Evolutionary conservation across 2,888 invertebrate species (phyloP).

Genomic region (Iselma pallidipennis): DNA sequence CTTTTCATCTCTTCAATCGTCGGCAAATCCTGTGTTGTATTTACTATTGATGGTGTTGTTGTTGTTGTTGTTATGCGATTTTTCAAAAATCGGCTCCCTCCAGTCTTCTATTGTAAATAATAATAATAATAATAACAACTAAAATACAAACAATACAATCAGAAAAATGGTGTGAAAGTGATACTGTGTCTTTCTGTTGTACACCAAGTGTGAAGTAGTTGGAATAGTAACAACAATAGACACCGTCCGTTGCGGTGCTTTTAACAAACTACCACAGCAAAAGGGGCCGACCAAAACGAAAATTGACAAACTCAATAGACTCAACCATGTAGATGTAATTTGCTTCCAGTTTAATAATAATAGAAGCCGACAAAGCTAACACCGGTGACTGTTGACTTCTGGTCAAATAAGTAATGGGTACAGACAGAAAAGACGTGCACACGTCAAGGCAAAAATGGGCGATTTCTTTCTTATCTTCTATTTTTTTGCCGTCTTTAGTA

Average conservation of each 20-base stretch:
- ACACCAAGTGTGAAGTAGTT: conserved; percentile 52
- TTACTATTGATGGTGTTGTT: background rate
- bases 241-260: conserved; percentile 55
- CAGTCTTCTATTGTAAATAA: conserved; percentile 45
- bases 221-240: conserved; percentile 50
- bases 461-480: no score
- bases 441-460: no score
- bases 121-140: background rate
- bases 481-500: no score
- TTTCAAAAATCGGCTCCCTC: background rate
- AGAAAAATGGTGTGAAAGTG: conserved; percentile 53
- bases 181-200: conserved; percentile 50
- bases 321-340: conserved; percentile 52
- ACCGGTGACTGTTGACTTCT: background rate
- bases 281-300: conserved; percentile 41
- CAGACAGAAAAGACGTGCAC: background rate
- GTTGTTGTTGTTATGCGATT: background rate
- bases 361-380: background rate
- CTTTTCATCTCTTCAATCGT: background rate
- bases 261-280: conserved; percentile 45
- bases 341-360: conserved; percentile 40
- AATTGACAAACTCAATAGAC: conserved; percentile 45
- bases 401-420: background rate
- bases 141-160: conserved; percentile 52
- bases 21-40: background rate